These are phyloP conservation scores for Rhopalosiphum padi DNA, from an alignment of 1,140 invertebrate genomes.

Conservation along the genomic window DNA sequence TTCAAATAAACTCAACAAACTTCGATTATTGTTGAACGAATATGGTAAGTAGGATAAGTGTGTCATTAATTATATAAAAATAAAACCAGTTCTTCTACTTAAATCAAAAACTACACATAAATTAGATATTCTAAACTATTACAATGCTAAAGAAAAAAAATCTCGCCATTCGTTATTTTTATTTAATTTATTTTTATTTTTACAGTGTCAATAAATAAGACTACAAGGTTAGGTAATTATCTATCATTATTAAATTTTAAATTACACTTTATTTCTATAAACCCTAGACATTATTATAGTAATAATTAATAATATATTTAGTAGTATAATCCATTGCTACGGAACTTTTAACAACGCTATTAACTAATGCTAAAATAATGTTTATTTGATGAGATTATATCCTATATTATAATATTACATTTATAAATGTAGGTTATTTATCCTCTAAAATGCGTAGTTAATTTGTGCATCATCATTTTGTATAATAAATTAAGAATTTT, in stretches of 20 bases:
- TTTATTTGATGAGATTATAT: conserved; percentile 24
- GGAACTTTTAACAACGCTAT: not conserved
- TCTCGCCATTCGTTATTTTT: not conserved
- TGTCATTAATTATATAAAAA: conserved; percentile 12
- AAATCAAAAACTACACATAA: not conserved
- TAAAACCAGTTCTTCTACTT: conserved; percentile 30
- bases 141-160: not conserved
- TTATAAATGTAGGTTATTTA: not conserved
- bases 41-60: not conserved
- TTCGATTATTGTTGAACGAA: not conserved
- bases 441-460: not conserved
- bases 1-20: conserved; percentile 20
- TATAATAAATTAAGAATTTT: not conserved
- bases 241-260: conserved; percentile 9
- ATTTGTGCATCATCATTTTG: not conserved
- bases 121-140: conserved; percentile 2
- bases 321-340: not conserved
- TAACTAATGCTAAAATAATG: conserved; percentile 9
- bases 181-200: not conserved
- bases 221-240: conserved; percentile 5
- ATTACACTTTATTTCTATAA: conserved; percentile 13
- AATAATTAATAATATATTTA: conserved; percentile 18
- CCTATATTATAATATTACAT: not conserved
- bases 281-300: not conserved
- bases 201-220: conserved; percentile 14